A percentile compares a stretch with the other conserved stretches of the same genome.
Conservation (phyloP, 2,888 invertebrate species). For the Anorthoa munda region DNA sequence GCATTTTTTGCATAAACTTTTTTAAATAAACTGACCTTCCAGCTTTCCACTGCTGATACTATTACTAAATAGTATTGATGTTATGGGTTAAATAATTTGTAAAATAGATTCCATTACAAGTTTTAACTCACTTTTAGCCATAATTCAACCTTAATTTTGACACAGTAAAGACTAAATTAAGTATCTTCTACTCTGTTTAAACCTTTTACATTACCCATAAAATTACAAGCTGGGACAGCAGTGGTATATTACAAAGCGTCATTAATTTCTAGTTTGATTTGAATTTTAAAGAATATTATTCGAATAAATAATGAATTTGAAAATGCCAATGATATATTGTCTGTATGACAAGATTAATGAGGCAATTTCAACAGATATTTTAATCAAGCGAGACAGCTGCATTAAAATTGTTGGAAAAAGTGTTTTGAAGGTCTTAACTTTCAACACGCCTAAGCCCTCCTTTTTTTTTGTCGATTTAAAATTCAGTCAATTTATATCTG, state of each 20-base stretch:
- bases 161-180: too few relatives aligned
- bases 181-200: background rate
- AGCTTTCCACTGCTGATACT: conserved; percentile 5
- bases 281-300: conserved; percentile 14
- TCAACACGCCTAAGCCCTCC: too few relatives aligned
- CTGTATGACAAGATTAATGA: background rate
- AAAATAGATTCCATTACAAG: background rate
- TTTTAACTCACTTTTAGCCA: background rate
- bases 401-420: background rate
- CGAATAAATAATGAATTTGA: background rate
- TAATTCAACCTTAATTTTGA: background rate
- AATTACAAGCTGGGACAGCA: conserved; percentile 6
- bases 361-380: conserved; percentile 24
- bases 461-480: too few relatives aligned
- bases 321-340: conserved; percentile 21
- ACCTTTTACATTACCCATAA: conserved; percentile 6
- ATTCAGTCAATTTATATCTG: background rate
- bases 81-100: background rate
- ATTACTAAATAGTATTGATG: background rate
- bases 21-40: conserved; percentile 24
- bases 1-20: conserved; percentile 11
- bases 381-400: too few relatives aligned
- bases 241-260: conserved; percentile 13
- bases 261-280: conserved; percentile 9
- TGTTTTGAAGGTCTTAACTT: background rate